Evolutionary conservation across 2,888 invertebrate species (phyloP).

Genomic region (Trichopria drosophilae): DNA sequence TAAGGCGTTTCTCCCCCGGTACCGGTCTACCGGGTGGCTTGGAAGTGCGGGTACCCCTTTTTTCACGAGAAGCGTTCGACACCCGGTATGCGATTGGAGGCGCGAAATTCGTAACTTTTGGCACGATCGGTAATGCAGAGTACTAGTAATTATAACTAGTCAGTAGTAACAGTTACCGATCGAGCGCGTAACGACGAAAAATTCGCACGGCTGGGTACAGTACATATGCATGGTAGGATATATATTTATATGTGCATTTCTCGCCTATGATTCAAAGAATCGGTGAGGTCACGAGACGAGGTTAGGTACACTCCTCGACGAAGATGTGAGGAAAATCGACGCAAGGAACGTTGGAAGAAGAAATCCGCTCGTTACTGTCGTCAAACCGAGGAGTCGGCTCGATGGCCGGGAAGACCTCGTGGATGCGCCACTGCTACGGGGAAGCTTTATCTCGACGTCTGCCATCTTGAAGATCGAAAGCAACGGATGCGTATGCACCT

Average conservation of each 20-base stretch:
- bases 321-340: conserved; percentile 21
- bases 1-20: too few species aligned
- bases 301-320: conserved; percentile 12
- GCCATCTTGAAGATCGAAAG: conserved; percentile 91
- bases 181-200: too few species aligned
- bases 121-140: too few species aligned
- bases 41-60: too few species aligned
- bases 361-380: conserved; percentile 34
- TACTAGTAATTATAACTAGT: too few species aligned
- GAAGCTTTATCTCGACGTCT: conserved; percentile 84
- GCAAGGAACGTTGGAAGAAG: conserved; percentile 26
- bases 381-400: conserved; percentile 38
- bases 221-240: conserved; percentile 32
- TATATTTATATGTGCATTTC: conserved; percentile 32
- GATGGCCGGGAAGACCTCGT: conserved; percentile 32
- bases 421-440: conserved; percentile 63
- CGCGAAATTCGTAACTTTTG: too few species aligned
- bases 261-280: conserved; percentile 30
- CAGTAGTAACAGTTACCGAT: too few species aligned
- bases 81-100: too few species aligned
- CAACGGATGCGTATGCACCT: conserved; percentile 82
- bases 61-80: too few species aligned
- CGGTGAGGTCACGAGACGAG: conserved; percentile 47
- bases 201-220: too few species aligned
- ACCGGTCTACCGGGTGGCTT: too few species aligned